Evolutionary conservation across 2,888 invertebrate species (phyloP).

Genomic region (Rapana venosa): DNA sequence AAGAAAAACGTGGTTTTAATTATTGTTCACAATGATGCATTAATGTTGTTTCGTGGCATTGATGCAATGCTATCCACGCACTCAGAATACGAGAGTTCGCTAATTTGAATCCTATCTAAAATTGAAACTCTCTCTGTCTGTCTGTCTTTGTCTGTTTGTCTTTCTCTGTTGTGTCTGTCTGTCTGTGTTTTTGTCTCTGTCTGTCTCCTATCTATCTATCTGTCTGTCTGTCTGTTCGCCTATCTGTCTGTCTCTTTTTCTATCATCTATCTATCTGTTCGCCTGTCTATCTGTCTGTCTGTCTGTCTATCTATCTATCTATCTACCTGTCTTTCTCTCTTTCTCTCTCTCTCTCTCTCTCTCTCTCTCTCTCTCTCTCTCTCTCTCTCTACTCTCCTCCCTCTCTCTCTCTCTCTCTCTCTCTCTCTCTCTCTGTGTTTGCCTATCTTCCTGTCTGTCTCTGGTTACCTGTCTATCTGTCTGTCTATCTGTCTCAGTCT

Average conservation of each 20-base stretch:
- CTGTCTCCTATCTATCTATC: not conserved
- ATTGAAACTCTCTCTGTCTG: not conserved
- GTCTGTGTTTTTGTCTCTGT: no score
- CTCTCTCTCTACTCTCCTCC: not conserved
- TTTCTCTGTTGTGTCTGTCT: conserved; percentile 16
- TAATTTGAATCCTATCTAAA: no score
- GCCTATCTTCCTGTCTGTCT: no score
- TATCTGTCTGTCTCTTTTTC: not conserved
- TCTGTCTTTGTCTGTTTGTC: not conserved
- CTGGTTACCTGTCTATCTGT: not conserved
- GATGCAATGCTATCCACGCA: no score
- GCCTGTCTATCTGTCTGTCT: not conserved
- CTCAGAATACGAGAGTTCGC: no score
- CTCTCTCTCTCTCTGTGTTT: not conserved
- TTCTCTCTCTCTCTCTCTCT: no score
- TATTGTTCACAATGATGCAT: no score
- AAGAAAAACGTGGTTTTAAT: no score
- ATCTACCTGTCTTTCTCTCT: not conserved
- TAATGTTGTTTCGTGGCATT: no score
- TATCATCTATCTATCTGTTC: not conserved
- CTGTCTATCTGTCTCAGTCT: not conserved
- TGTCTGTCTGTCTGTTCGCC: not conserved
- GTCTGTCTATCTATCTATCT: not conserved
- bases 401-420: conserved; percentile 10
- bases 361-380: no score